Base-by-base conservation (phyloP, 1,140 invertebrate genomes). In the Leptinotarsa lineolata region DNA sequence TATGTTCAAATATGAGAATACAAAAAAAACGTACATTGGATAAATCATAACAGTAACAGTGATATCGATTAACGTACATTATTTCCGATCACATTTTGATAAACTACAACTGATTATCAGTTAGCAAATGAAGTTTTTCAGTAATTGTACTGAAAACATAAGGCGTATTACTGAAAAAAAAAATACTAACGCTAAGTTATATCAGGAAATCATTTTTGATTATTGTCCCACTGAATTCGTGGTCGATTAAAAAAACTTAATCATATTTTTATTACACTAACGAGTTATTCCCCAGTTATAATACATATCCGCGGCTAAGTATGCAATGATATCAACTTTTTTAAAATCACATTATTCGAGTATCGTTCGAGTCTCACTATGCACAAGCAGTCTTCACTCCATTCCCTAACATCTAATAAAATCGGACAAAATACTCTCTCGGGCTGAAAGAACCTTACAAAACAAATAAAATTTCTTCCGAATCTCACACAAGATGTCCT, bases 401-500 rank as follows among this genome's bases (percentile, higher is more conserved):
- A 21, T 54, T 67, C 39, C n/a, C 6, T 67, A 68, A 15, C 18
- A 68, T 46, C 30, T 22, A 69, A 69, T 20, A 59, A 20, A 46
- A 69, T 59, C 58, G 68, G 68, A 20, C 68, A 69, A 69, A 54
- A 69, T 12, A 69, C 68, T 58, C 68, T 58, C 54, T 24, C 18
- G 20, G 20, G 16, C 18, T 44, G 15, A 58, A 30, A 45, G 18
- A 20, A 59, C 54, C 76, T 83, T 83, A 83, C 80, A 83, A 78
- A 72, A 81, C 79, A 73, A 83, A 81, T 68, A 84, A 80, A 81
- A 83, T 75, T 69, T 83, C 80, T 77, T 80, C 72, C 79, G 74
- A 65, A 72, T 83, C 80, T 84, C 83, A 85, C 63, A 85, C 84
- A 72, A 85, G 83, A 77, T 85, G 84, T 70, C 83, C 84, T 75